Base-by-base conservation (phyloP, 2,888 invertebrate species). In the Helleia helle region DNA sequence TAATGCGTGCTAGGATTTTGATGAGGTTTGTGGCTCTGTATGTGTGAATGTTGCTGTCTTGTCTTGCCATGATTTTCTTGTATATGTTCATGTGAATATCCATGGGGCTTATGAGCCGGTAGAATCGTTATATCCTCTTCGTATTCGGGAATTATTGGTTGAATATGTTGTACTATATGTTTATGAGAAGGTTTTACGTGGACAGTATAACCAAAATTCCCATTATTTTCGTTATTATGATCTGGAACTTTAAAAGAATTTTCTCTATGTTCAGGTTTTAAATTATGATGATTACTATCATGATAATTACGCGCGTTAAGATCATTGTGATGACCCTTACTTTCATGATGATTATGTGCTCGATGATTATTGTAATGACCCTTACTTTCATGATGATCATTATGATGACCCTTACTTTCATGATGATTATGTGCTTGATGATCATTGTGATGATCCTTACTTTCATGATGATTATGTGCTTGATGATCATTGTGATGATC, bases 51-150 rank as follows among this genome's bases (percentile, higher is more conserved):
- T 13, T 31, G 39, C 5, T 47, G 48, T 22, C 28, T n/a, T n/a
- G n/a, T n/a, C n/a, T n/a, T 47, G 24, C 36, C 11, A 43, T 50
- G 36, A 13, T 68, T 71, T 46, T 73, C 72, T 47, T 56, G 60
- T 9, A 71, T 72, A 42, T 76, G 60, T 4, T 71, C 69, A 48
- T 66, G 65, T 48, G 75, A 69, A 12, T 62, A 51, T 34, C 65
- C 69, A 25, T 52, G 54, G n/a, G 60, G 48, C 24, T 56, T 59
- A n/a, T 65, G 59, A 2, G 56, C 46, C 2, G 63, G 62, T 4
- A 63, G 29, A 29, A 71, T 47, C 14, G 56, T 58, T 39, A 76
- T 67, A 42, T 77, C 64, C 51, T 72, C 71, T 49, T 76, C 73
- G 46, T 71, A 71, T 48, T 77, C 62, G 9, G 58, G 68, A 4